Evolutionary conservation across 2,888 invertebrate genomes (phyloP).

Genomic region (Eurytoma adleriae): DNA sequence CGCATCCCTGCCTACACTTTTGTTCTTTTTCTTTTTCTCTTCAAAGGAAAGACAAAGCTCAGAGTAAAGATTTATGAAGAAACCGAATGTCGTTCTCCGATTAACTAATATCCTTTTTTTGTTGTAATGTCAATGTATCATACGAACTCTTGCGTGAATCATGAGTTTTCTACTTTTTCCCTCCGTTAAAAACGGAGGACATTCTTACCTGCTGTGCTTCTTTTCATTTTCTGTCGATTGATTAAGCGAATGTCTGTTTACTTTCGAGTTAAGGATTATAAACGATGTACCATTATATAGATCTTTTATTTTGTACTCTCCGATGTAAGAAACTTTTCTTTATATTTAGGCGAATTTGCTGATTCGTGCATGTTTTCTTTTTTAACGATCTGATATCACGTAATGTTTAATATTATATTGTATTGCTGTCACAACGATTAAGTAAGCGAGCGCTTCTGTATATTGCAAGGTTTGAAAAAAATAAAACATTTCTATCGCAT

Average conservation of each 20-base stretch:
- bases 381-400: constrained; percentile 62
- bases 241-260: constrained; percentile 40
- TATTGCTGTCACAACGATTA: constrained; percentile 63
- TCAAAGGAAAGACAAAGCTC: constrained; percentile 24
- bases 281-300: constrained; percentile 49
- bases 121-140: constrained; percentile 33
- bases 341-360: constrained; percentile 29
- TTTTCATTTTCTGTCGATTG: constrained; percentile 27
- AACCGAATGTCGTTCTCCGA: constrained; percentile 54
- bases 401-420: constrained; percentile 63
- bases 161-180: constrained; percentile 45
- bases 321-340: constrained; percentile 41
- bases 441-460: constrained; percentile 64
- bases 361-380: constrained; percentile 56
- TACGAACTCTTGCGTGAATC: constrained; percentile 12
- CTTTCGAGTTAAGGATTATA: constrained; percentile 28
- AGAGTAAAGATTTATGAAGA: constrained; percentile 41
- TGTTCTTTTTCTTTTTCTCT: constrained; percentile 42
- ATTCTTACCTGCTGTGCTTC: background rate
- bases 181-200: constrained; percentile 1
- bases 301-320: constrained; percentile 55
- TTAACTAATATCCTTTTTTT: constrained; percentile 22
- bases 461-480: constrained; percentile 64
- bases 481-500: constrained; percentile 55
- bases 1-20: constrained; percentile 55